Base-by-base conservation (phyloP, 2,888 invertebrate species). In the Tricholauxania praeusta region DNA sequence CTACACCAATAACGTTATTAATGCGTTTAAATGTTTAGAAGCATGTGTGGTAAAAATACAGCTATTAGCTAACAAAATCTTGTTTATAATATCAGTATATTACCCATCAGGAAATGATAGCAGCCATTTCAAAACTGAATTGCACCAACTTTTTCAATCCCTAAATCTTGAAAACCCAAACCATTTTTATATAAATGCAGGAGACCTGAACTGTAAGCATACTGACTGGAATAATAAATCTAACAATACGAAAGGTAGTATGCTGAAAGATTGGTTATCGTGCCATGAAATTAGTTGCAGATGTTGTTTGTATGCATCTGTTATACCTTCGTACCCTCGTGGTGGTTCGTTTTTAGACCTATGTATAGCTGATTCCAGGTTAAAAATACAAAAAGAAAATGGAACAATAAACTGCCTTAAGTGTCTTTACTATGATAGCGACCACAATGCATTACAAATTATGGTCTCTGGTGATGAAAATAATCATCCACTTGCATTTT, bases 301-400 rank as follows among this genome's bases (percentile, higher is more conserved):
- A 15, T 55, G 57, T 19, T 48, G 48, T 22, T 55, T 67, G 12
- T 67, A 67, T 57, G 22, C 57, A 5, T 55, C 53, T 3, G 19
- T 17, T 4, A 2, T 4, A 19, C 53, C 17, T 19, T 55, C 53
- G 8, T 55, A 17, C 53, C 17, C 17, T 19, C 17, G 53, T 19
- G 4, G 7, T 17, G 22, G 14, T 5, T 55, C 53, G 2, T 12
- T 19, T 55, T 14, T 55, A 22, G 55, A 55, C 14, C 19, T 19
- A 12, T 55, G 55, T 14, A 19, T 55, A 22, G 55, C 19, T 55
- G 19, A 55, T 12, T 22, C 17, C 55, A 55, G 22, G 22, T 22
- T 55, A 15, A 19, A 2, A 3, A 55, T 55, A 12, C 55, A 19
- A 19, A 55, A 22, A 19, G 53, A 15, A 15, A 53, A 53, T 8